Evolutionary conservation across 2,113 vertebrate genomes (phyloP).

Genomic region (Pomatostomus ruficeps): DNA sequence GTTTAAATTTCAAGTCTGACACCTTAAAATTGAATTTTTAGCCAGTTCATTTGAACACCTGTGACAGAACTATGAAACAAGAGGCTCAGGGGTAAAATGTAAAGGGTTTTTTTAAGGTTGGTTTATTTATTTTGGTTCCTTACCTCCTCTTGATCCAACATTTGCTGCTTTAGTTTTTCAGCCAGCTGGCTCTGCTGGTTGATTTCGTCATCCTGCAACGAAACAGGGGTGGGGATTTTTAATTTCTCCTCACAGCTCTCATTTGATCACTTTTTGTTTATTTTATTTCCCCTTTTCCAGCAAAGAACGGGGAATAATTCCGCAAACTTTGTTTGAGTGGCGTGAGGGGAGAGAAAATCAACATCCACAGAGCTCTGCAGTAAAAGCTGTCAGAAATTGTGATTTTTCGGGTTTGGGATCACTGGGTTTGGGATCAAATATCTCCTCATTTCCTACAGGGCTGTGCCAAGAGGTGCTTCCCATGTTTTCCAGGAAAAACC

Average conservation of each 20-base stretch:
- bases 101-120: not conserved
- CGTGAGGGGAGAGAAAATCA: not conserved
- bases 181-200: constrained; percentile 93
- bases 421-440: not conserved
- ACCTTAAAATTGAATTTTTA: not conserved
- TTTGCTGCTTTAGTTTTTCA: constrained; percentile 90
- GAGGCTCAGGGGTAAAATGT: not conserved
- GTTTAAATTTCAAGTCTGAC: not conserved
- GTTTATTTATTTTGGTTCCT: not conserved
- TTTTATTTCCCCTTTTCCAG: not conserved
- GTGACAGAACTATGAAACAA: not conserved
- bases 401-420: not conserved
- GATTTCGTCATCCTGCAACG: constrained; percentile 91
- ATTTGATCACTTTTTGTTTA: not conserved
- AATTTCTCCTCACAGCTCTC: not conserved
- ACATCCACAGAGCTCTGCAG: not conserved
- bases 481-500: not conserved
- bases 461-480: not conserved
- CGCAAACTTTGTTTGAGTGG: not conserved
- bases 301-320: not conserved
- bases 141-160: constrained; percentile 96
- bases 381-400: not conserved
- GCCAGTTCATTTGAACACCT: not conserved
- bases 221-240: not conserved
- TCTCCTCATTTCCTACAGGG: not conserved